A percentile compares a stretch with the other conserved stretches of the same genome.
phyloP scores from a whole-genome alignment of 2,113 vertebrate genomes.

The Heterochromis multidens region DNA sequence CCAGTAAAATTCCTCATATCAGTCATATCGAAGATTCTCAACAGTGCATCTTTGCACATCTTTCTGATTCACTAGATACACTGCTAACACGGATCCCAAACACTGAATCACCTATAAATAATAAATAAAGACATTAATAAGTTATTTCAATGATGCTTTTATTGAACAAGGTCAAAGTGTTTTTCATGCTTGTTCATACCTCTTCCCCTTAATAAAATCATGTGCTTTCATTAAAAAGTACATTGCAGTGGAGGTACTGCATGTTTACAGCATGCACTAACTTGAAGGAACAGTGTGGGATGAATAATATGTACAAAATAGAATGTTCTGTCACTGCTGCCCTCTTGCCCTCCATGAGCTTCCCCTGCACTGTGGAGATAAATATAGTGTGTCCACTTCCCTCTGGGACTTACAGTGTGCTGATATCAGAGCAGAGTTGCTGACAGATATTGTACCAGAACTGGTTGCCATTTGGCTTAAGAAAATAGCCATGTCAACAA shows the following conservation, averaged over 20 bases:
- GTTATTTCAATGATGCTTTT: not conserved
- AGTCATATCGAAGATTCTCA: not conserved
- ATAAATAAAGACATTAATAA: not conserved
- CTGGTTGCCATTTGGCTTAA: conserved; percentile 54
- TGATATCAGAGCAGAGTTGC: conserved; percentile 50
- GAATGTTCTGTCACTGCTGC: conserved; percentile 21
- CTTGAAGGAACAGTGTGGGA: not conserved
- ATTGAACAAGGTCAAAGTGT: not conserved
- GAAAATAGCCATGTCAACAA: conserved; percentile 69
- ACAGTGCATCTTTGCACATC: not conserved
- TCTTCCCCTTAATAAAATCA: not conserved
- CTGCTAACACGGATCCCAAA: not conserved
- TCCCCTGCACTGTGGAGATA: conserved; percentile 29
- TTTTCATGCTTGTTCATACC: not conserved
- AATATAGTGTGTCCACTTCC: conserved; percentile 34
- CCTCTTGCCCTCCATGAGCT: conserved; percentile 27
- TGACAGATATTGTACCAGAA: conserved; percentile 56
- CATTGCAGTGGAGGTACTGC: not conserved
- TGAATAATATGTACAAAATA: conserved; percentile 21
- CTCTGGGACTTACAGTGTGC: conserved; percentile 1
- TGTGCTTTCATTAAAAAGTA: not conserved
- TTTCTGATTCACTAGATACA: not conserved
- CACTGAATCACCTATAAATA: not conserved
- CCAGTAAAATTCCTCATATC: not conserved
- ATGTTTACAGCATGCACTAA: not conserved